Base-by-base conservation (phyloP, 1,140 invertebrate genomes). In the Drosophila kikkawai region DNA sequence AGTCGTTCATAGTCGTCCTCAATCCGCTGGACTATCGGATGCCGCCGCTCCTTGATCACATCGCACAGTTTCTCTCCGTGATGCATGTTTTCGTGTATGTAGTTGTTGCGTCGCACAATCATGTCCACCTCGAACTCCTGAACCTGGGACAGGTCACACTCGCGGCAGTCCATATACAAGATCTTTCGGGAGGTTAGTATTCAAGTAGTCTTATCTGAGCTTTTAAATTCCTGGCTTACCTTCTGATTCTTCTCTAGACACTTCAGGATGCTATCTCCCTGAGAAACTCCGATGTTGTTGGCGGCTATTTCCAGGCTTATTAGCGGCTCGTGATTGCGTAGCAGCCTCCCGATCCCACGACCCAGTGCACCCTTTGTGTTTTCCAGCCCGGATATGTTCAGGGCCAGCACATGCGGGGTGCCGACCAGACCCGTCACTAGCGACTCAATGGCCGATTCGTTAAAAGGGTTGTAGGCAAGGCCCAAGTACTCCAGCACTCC, bases 31-130 rank as follows among this genome's bases (percentile, higher is more conserved):
- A 80, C 8, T 4, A 90, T 77, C 11, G 79, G 81, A 60, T 90
- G 75, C 11, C 56, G 70, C 1, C 55, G 32, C 3, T 50, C 17
- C 7, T 19, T 37, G 8, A 87, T 2, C 22, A 60, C 42, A 0
- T 17, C 22, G 8, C 60, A 51, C 2, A 87, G 47, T 8, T 45
- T 47, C 15, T 76, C 26, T 36, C 48, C 67, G 50, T 64, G 61
- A 8, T 70, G 7, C 12, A 51, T 7, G n/a, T 88, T 59, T 2
- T 39, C 17, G 0, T 37, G 6, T 5, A 56, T 51, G 29, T 78
- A 88, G 4, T 79, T 75, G 50, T 92, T 92, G 2, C 91, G 78
- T 5, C 86, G 57, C 26, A 92, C 12, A n/a, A 92, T 65, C 0
- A 91, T 32, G 22, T 86, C 78, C 19, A 75, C 74, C 37, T 92